phyloP scores from a whole-genome alignment of 2,888 invertebrate genomes.

The Helicoverpa assulta region DNA sequence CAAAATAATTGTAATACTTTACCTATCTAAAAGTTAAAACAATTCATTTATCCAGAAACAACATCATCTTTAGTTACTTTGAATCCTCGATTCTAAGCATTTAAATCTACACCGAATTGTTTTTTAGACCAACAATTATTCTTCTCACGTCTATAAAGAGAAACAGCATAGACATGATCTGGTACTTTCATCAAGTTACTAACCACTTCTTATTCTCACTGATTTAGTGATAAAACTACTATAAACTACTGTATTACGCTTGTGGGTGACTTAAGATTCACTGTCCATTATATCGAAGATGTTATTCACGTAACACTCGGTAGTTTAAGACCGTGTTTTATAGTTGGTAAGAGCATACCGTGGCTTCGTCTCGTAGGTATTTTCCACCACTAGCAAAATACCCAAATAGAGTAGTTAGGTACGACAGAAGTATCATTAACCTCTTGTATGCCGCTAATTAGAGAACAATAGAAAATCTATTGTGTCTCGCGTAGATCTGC shows the following conservation, averaged over 20 bases:
- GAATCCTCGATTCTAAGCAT: too few relatives aligned
- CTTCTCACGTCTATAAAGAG: slow-evolving; percentile 9
- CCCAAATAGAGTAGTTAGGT: too few relatives aligned
- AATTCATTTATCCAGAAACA: too few relatives aligned
- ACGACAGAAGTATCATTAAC: too few relatives aligned
- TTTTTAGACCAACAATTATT: background rate
- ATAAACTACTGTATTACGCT: slow-evolving; percentile 18
- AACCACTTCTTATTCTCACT: slow-evolving; percentile 14
- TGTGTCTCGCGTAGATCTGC: too few relatives aligned
- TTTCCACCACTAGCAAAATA: too few relatives aligned
- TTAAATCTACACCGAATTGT: too few relatives aligned
- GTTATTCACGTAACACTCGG: slow-evolving; percentile 30
- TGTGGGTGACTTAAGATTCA: slow-evolving; percentile 39
- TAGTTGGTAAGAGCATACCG: background rate
- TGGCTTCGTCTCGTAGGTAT: background rate
- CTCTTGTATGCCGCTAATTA: too few relatives aligned
- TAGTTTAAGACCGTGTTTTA: slow-evolving; percentile 17
- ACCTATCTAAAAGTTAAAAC: too few relatives aligned
- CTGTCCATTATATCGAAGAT: slow-evolving; percentile 35
- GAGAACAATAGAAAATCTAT: too few relatives aligned
- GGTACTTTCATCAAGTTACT: slow-evolving; percentile 27
- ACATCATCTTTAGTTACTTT: too few relatives aligned
- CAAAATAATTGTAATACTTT: too few relatives aligned
- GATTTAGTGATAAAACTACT: slow-evolving; percentile 12
- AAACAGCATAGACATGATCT: slow-evolving; percentile 12